phyloP scores from a whole-genome alignment of 2,797 vertebrate genomes.

The Cuniculus paca region DNA sequence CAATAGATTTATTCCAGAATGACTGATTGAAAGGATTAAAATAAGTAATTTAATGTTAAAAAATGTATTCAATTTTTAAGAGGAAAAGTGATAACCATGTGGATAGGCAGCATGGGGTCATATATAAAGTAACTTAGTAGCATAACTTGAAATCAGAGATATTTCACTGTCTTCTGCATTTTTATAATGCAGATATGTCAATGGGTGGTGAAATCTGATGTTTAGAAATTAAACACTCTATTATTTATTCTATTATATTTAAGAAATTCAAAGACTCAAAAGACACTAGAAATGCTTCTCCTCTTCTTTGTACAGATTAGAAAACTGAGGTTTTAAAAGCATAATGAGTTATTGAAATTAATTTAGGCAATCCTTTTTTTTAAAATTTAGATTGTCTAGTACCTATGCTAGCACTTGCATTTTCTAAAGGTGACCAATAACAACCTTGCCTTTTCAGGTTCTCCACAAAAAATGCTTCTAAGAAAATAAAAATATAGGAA shows the following conservation, averaged over 20 bases:
- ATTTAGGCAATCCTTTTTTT: background rate
- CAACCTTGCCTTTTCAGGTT: background rate
- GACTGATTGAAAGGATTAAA: background rate
- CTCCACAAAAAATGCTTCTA: background rate
- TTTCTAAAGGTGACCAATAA: background rate
- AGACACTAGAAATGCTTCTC: background rate
- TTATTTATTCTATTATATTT: background rate
- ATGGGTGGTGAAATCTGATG: background rate
- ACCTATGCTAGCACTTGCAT: background rate
- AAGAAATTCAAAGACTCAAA: background rate
- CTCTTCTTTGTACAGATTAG: background rate
- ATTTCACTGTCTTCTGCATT: background rate
- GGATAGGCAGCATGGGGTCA: background rate
- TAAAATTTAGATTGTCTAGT: background rate
- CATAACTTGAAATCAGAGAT: background rate
- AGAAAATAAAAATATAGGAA: background rate
- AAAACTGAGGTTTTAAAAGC: background rate
- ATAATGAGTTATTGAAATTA: background rate
- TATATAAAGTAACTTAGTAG: background rate
- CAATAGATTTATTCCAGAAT: constrained; percentile 2
- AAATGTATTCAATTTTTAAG: background rate
- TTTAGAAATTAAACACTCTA: background rate
- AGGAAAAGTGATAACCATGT: background rate
- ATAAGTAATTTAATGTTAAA: constrained; percentile 41
- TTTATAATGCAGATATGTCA: background rate